Evolutionary conservation across 1,140 invertebrate genomes (phyloP).

Genomic region (Papilio polyxenes): DNA sequence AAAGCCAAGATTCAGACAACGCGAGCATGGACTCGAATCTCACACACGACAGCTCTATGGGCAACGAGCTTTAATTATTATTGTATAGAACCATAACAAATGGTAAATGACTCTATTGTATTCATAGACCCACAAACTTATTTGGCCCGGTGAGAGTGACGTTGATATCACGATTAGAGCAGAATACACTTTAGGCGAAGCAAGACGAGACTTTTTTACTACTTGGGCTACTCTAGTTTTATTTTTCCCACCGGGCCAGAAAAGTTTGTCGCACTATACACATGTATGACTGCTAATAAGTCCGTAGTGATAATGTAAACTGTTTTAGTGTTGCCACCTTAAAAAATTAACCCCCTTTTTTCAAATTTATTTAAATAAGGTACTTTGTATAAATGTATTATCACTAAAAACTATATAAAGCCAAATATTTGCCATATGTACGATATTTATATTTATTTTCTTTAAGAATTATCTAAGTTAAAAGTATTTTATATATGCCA

Average conservation of each 20-base stretch:
- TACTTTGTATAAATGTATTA: slow-evolving; percentile 44
- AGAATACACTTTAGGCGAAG: too few relatives aligned
- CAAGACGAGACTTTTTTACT: too few relatives aligned
- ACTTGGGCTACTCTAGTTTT: background rate
- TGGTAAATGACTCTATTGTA: background rate
- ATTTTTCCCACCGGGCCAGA: background rate
- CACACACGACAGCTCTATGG: slow-evolving; percentile 84
- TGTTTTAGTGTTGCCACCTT: slow-evolving; percentile 25
- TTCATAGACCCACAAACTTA: background rate
- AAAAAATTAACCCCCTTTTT: slow-evolving; percentile 1
- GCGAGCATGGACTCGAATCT: slow-evolving; percentile 88
- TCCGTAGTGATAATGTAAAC: slow-evolving; percentile 28
- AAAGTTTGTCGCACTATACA: background rate
- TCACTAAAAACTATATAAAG: slow-evolving; percentile 65
- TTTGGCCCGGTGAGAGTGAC: background rate
- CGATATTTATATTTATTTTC: slow-evolving; percentile 74
- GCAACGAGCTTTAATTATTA: slow-evolving; percentile 77
- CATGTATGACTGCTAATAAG: slow-evolving; percentile 13
- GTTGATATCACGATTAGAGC: background rate
- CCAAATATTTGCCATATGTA: slow-evolving; percentile 80
- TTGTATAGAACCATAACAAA: background rate
- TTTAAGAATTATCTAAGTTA: slow-evolving; percentile 56
- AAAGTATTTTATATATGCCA: slow-evolving; percentile 56
- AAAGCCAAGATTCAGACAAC: slow-evolving; percentile 91
- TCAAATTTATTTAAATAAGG: slow-evolving; percentile 33